phyloP scores from a whole-genome alignment of 2,888 invertebrate species.

The Euphydryas editha region DNA sequence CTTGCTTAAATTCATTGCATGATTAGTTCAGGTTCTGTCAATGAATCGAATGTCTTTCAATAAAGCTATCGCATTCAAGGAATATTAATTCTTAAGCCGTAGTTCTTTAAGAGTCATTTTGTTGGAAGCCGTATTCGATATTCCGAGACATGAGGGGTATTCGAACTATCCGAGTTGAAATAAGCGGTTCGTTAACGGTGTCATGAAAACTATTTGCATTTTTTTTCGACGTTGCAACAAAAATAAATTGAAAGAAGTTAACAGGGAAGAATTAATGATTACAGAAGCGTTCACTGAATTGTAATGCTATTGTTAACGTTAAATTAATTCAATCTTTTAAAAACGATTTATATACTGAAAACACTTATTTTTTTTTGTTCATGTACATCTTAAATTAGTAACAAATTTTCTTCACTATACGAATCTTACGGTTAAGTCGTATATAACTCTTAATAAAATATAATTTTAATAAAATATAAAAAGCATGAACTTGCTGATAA shows the following conservation, averaged over 20 bases:
- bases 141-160: constrained; percentile 49
- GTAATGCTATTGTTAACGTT: background rate
- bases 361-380: background rate
- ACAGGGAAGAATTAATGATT: constrained; percentile 1
- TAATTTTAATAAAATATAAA: constrained; percentile 5
- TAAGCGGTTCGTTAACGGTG: constrained; percentile 51
- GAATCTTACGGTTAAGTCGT: background rate
- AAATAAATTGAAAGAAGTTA: constrained; percentile 12
- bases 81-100: constrained; percentile 21
- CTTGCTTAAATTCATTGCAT: constrained; percentile 42
- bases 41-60: constrained; percentile 45
- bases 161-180: constrained; percentile 51
- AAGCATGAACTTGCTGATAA: constrained; percentile 18
- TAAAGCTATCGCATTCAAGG: constrained; percentile 24
- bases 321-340: background rate
- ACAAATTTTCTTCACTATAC: background rate
- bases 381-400: background rate
- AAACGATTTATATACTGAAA: background rate
- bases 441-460: background rate
- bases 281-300: background rate
- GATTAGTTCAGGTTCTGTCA: constrained; percentile 60
- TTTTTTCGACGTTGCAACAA: constrained; percentile 30
- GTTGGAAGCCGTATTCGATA: constrained; percentile 32
- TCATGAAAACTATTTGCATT: constrained; percentile 27
- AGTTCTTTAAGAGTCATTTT: constrained; percentile 26